Evolutionary conservation across 2,797 vertebrate genomes (phyloP), one percentile per base, ranked within the genome.

Genomic region (Pseudopleuronectes americanus): DNA sequence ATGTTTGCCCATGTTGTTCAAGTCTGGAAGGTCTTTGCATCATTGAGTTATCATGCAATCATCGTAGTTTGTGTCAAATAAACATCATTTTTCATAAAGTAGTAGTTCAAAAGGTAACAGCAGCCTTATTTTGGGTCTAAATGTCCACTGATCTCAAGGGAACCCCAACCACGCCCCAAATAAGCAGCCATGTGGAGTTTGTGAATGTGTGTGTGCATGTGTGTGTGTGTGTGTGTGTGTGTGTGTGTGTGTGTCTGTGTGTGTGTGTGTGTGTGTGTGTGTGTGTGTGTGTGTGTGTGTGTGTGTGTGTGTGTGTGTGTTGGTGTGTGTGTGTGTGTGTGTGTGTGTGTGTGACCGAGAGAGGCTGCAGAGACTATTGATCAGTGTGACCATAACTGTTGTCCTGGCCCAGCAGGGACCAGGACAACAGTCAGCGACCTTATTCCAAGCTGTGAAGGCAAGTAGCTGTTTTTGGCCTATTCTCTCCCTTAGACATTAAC

Each of bases 331-430:
- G 38, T 41, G 38, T 41, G 38, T 41, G 38, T 41, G 38, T 41
- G 38, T 41, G 38, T 12, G 21, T 17, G 41, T 28, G 33, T 7
- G 45, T 13, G 45, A n/a, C 9, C 57, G 23, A 70, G 71, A 77
- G 26, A 70, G 24, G 65, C 52, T 75, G 71, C 71, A 78, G 64
- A 94, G 81, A 83, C 90, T 93, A 92, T 75, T 88, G 85, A 94
- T 91, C 91, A 84, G 57, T 78, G 80, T 70, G 84, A 81, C 89
- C 84, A 75, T 81, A 19, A 87, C 85, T 71, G 85, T 85, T 90
- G 86, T 83, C 19, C n/a, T n/a, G 79, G 80, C 80, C 84, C 77
- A 77, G 81, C 78, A 64, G 86, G 85, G 80, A 81, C 78, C 56
- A 41, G 83, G 85, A 84, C 83, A 90, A 92, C 86, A 89, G 73